Evolutionary conservation across 2,888 invertebrate species (phyloP).

Genomic region (Zhuqinia jingwanae): DNA sequence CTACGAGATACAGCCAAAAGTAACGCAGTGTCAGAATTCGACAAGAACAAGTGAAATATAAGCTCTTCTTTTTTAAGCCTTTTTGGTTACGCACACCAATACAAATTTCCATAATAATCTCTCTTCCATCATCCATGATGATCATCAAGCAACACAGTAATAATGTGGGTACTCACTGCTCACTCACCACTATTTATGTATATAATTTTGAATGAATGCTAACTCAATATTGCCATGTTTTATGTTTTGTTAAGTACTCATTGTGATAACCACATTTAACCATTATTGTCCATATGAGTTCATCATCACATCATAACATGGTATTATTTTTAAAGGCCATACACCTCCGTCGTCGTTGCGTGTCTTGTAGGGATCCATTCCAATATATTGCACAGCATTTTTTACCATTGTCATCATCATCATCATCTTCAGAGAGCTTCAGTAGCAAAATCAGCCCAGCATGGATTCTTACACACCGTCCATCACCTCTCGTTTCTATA

Average conservation of each 20-base stretch:
- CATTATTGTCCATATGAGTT: slow-evolving; percentile 55
- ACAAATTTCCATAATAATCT: slow-evolving; percentile 59
- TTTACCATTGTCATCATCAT: slow-evolving; percentile 53
- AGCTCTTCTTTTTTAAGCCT: slow-evolving; percentile 12
- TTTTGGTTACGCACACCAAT: slow-evolving; percentile 35
- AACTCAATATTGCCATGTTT: neutral
- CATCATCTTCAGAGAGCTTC: neutral
- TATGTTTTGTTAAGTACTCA: slow-evolving; percentile 32
- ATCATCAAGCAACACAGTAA: slow-evolving; percentile 5
- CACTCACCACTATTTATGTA: neutral
- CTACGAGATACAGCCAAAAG: slow-evolving; percentile 6
- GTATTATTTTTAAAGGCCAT: slow-evolving; percentile 59
- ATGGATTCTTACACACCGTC: slow-evolving; percentile 42
- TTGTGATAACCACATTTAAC: slow-evolving; percentile 3
- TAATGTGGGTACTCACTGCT: neutral
- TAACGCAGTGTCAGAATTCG: neutral
- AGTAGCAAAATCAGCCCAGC: slow-evolving; percentile 53
- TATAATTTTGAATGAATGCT: neutral
- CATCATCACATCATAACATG: slow-evolving; percentile 61
- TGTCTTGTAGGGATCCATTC: slow-evolving; percentile 20
- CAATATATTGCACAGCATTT: slow-evolving; percentile 42
- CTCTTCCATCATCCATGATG: slow-evolving; percentile 34
- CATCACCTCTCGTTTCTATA: slow-evolving; percentile 39
- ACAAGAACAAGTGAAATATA: slow-evolving; percentile 18
- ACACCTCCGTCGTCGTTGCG: slow-evolving; percentile 46